These are phyloP conservation scores for Lasioglossum calceatum DNA, from an alignment of 2,888 invertebrate genomes.

Conservation along the genomic window DNA sequence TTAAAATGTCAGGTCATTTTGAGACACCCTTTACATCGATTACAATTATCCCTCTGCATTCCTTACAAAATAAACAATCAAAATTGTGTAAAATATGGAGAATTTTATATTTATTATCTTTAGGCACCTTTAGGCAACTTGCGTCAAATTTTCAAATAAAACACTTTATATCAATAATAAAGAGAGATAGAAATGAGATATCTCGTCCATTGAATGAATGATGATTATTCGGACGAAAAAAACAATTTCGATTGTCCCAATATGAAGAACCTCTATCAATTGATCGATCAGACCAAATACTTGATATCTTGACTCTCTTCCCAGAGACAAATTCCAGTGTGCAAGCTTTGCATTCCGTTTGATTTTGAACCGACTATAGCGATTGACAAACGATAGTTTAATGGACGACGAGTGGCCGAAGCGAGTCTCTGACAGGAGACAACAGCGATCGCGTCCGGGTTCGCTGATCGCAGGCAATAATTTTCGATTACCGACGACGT, in stretches of 20 bases:
- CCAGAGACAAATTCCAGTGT: neutral
- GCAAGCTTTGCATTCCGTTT: constrained; percentile 31
- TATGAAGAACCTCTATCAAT: neutral
- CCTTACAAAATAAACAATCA: too few relatives aligned
- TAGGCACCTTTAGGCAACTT: too few relatives aligned
- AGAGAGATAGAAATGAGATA: too few relatives aligned
- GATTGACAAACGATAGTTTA: constrained; percentile 58
- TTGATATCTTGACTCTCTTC: neutral
- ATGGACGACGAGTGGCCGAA: constrained; percentile 26
- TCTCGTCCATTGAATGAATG: too few relatives aligned
- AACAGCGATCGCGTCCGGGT: constrained; percentile 42
- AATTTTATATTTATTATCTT: too few relatives aligned
- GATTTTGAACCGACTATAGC: constrained; percentile 13
- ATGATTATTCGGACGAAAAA: too few relatives aligned
- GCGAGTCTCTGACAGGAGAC: constrained; percentile 9
- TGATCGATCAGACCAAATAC: neutral
- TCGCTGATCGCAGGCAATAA: constrained; percentile 53
- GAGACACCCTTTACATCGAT: too few relatives aligned
- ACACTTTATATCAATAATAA: too few relatives aligned
- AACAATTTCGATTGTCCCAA: neutral
- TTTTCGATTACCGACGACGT: constrained; percentile 55
- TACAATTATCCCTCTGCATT: too few relatives aligned
- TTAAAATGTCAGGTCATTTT: too few relatives aligned
- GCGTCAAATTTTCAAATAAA: too few relatives aligned
- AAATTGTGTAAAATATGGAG: too few relatives aligned